Evolutionary conservation across 2,113 vertebrate genomes (phyloP), one percentile per base, ranked within the genome.

Genomic region (Passer domesticus): DNA sequence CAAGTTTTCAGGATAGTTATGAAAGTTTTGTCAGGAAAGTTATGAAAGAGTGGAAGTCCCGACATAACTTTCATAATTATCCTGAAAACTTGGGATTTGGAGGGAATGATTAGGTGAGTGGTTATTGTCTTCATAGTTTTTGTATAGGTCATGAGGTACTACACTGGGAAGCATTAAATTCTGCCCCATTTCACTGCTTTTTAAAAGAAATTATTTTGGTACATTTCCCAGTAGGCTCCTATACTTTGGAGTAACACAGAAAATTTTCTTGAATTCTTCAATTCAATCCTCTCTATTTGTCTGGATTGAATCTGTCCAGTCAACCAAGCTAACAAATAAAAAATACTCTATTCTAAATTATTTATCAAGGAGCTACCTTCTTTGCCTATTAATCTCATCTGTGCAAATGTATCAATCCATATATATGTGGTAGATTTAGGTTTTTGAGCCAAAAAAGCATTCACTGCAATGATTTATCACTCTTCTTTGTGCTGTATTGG

Each of bases 131-230:
- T 87, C 27, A 4, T 28, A 6, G 21, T 72, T 63, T 77, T 89
- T 67, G 20, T 37, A 35, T 83, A 90, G 64, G 30, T 83, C 64
- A 21, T n/a, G 24, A 76, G 53, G 73, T 68, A 62, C 19, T 49
- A 43, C 14, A 74, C 41, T 83, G 60, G 13, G 18, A 83, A 87
- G 55, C 79, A 89, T 68, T 80, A 90, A 92, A 88, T 83, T 89
- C 86, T 89, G 88, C 30, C 43, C 28, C 25, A 5, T 92, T 91
- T 84, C 92, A 46, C 47, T 94, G 55, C 33, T 55, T 33, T 84
- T 87, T 69, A 80, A 79, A 94, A 50, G 4, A 43, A 56, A 70
- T 21, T 56, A 4, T 74, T 75, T 37, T 24, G 19, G 6, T n/a
- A 60, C 23, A 41, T 86, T 72, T 77, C 18, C 20, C 53, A 49